Evolutionary conservation across 2,113 vertebrate genomes (phyloP).

Genomic region (Globicephala melas): DNA sequence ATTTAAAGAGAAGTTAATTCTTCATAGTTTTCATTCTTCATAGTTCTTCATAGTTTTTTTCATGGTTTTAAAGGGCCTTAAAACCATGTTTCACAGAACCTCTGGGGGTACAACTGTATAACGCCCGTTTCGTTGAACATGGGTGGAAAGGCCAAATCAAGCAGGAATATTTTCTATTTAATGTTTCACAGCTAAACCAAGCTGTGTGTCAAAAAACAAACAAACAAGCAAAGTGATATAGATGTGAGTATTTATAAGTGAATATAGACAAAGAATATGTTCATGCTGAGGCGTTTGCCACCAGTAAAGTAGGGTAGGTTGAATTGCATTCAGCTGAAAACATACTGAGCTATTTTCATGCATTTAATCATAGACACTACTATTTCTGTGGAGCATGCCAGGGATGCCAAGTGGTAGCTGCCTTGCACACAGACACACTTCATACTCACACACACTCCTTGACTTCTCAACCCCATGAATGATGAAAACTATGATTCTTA

Average conservation of each 20-base stretch:
- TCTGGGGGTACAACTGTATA: background rate
- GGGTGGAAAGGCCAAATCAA: background rate
- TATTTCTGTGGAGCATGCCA: background rate
- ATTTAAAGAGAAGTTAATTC: slow-evolving; percentile 13
- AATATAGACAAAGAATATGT: background rate
- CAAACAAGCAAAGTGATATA: background rate
- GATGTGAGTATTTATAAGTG: background rate
- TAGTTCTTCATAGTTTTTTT: background rate
- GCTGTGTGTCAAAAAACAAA: background rate
- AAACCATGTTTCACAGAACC: background rate
- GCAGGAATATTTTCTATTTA: background rate
- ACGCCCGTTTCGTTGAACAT: background rate
- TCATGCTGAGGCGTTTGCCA: background rate
- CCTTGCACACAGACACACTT: too few species aligned
- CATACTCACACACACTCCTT: background rate
- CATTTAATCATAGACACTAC: background rate
- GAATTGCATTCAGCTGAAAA: background rate
- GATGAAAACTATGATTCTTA: background rate
- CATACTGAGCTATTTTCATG: background rate
- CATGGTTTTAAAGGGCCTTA: background rate
- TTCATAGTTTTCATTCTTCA: background rate
- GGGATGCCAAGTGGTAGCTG: background rate
- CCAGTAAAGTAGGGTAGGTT: background rate
- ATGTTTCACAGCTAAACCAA: background rate
- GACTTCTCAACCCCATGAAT: background rate